phyloP scores from a whole-genome alignment of 2,888 invertebrate genomes.

The Drepana falcataria region DNA sequence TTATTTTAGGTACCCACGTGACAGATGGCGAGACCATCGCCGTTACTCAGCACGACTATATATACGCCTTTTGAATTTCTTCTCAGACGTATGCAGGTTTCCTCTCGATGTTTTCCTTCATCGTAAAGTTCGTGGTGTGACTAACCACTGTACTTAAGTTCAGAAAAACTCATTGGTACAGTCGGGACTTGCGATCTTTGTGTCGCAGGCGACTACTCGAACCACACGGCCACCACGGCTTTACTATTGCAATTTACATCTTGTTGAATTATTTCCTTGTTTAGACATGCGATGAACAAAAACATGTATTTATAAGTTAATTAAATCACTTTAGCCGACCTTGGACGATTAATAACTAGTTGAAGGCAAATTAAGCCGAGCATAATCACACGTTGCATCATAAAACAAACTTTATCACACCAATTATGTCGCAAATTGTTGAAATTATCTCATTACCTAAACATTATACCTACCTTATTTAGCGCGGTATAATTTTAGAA shows the following conservation, averaged over 20 bases:
- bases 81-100: no score
- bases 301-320: constrained; percentile 11
- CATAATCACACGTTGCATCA: constrained; percentile 12
- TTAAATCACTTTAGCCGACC: constrained; percentile 5
- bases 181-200: no score
- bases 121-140: no score
- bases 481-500: background rate
- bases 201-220: no score
- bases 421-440: constrained; percentile 14
- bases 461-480: background rate
- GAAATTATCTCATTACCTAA: constrained; percentile 10
- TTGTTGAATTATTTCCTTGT: constrained; percentile 34
- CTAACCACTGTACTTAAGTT: no score
- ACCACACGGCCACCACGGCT: no score
- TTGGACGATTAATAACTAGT: constrained; percentile 23
- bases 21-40: no score
- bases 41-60: no score
- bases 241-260: constrained; percentile 16
- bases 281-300: constrained; percentile 16
- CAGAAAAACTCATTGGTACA: no score
- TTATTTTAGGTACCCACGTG: no score
- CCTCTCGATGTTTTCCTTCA: no score
- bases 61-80: no score
- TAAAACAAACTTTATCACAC: constrained; percentile 11
- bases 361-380: constrained; percentile 21